Conservation (phyloP, 37 sponge, comb jelly and placozoan species). For the Aplysina aerophoba region DNA sequence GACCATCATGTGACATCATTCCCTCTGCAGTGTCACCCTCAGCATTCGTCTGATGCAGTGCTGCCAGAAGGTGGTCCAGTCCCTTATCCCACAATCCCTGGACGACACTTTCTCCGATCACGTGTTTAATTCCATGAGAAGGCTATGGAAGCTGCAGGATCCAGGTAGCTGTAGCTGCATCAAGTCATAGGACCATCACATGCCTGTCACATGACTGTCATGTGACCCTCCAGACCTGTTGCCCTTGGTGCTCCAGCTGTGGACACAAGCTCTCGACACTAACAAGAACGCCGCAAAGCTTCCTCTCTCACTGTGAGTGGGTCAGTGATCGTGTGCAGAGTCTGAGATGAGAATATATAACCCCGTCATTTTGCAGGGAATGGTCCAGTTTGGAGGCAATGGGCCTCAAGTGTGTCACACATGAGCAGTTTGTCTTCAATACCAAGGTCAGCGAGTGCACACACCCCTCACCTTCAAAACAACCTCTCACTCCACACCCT, state of each 20-base stretch:
- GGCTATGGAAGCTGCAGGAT: background rate
- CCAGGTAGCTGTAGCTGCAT: background rate
- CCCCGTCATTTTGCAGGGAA: background rate
- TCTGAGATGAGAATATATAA: no score
- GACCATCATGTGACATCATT: background rate
- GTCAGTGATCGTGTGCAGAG: background rate
- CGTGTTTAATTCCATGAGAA: background rate
- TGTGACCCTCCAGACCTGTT: background rate
- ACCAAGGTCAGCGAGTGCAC: no score
- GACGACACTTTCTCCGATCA: background rate
- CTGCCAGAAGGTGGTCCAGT: background rate
- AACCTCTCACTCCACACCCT: no score
- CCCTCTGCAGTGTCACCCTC: background rate
- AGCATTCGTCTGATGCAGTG: background rate
- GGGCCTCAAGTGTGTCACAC: background rate
- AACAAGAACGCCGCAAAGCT: background rate
- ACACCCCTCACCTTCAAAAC: no score
- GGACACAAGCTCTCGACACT: slow-evolving; percentile 1
- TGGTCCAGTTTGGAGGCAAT: background rate
- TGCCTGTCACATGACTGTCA: slow-evolving; percentile 20
- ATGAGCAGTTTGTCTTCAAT: background rate
- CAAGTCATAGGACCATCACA: slow-evolving; percentile 9
- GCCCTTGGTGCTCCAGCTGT: background rate
- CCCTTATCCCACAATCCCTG: no score
- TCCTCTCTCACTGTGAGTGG: background rate